Evolutionary conservation across 2,797 vertebrate genomes (phyloP).

Genomic region (Clamator glandarius): DNA sequence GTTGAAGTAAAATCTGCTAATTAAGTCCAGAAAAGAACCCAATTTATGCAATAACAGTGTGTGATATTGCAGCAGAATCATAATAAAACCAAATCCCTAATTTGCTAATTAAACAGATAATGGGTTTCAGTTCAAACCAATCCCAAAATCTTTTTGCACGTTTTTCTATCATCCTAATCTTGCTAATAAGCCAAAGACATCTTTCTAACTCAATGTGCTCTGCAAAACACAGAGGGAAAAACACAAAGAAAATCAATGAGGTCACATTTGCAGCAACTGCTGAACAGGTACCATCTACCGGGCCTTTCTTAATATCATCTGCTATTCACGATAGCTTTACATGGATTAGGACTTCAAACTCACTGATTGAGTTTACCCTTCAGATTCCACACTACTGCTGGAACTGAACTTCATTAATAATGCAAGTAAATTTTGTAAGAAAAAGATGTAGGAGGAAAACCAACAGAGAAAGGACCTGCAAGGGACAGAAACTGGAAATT

Average conservation of each 20-base stretch:
- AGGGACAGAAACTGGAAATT: background rate
- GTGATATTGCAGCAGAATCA: background rate
- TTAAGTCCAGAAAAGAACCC: background rate
- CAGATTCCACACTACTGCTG: background rate
- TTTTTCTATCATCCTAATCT: background rate
- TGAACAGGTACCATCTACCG: background rate
- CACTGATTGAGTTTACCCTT: background rate
- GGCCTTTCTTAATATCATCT: background rate
- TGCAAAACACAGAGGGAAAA: background rate
- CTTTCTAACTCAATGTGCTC: background rate
- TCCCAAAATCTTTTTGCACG: background rate
- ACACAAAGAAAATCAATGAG: background rate
- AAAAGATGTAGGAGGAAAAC: background rate
- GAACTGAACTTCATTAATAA: background rate
- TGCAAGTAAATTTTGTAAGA: background rate
- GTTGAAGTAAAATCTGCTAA: background rate
- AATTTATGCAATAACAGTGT: background rate
- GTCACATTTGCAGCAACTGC: background rate
- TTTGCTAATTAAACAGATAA: background rate
- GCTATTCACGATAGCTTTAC: background rate
- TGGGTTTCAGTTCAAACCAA: background rate
- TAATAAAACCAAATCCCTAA: background rate
- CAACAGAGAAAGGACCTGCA: background rate
- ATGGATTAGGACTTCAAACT: conserved; percentile 9
- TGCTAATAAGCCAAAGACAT: background rate